A percentile compares a stretch with the other conserved stretches of the same genome.
These are phyloP conservation scores for Epizoanthus fatuus DNA, from an alignment of 92 coral and sea anemone species.

Conservation along the genomic window DNA sequence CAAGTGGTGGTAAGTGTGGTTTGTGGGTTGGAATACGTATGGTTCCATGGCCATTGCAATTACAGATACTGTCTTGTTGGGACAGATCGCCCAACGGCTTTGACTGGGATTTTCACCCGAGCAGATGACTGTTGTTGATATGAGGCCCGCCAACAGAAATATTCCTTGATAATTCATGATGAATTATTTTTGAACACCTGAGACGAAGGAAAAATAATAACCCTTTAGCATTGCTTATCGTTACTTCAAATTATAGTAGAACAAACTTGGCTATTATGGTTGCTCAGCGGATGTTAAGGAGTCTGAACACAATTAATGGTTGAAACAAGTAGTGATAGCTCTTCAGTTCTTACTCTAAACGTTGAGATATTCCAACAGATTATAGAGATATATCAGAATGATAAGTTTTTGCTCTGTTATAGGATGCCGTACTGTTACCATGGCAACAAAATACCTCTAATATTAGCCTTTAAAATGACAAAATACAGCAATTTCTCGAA, in stretches of 20 bases:
- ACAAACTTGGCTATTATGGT: no score
- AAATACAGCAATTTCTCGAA: no score
- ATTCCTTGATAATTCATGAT: background rate
- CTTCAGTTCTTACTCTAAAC: no score
- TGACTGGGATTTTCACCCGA: background rate
- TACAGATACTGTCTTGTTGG: constrained; percentile 11
- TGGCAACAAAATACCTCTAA: no score
- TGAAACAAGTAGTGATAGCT: no score
- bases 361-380: no score
- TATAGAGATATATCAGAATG: no score
- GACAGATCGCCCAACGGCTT: background rate
- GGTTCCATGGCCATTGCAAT: constrained; percentile 3
- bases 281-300: no score
- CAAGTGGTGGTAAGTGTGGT: background rate
- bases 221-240: background rate
- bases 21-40: background rate
- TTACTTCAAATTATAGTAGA: background rate
- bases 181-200: background rate
- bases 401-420: no score
- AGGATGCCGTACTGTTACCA: no score
- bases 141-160: background rate
- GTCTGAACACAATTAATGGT: no score
- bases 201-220: background rate
- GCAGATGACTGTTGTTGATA: background rate
- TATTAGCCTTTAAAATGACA: no score